These are phyloP conservation scores for Brachyistius frenatus DNA, from an alignment of 2,113 vertebrate species.

Conservation along the genomic window DNA sequence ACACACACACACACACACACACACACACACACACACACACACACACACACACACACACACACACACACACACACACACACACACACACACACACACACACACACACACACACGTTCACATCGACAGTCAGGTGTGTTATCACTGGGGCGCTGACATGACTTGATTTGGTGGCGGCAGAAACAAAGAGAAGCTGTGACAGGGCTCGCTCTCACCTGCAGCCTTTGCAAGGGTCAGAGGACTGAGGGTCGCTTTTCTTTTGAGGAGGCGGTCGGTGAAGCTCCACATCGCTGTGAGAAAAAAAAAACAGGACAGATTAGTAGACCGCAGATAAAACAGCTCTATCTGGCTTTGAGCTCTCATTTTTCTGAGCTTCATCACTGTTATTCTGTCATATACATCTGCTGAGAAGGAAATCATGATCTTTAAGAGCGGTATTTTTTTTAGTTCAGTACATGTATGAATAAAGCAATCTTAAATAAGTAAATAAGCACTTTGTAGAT, in stretches of 20 bases:
- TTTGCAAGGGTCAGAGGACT: conserved; percentile 30
- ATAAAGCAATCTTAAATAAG: too few species aligned
- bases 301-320: background rate
- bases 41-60: conserved; percentile 6
- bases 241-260: conserved; percentile 11
- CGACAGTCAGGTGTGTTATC: background rate
- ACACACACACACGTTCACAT: background rate
- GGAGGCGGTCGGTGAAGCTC: background rate
- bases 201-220: conserved; percentile 65
- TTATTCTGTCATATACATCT: background rate
- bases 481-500: too few species aligned
- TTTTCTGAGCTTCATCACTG: background rate
- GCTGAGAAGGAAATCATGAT: too few species aligned
- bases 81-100: conserved; percentile 26
- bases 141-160: too few species aligned
- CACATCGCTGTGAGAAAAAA: conserved; percentile 34
- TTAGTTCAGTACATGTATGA: too few species aligned
- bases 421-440: too few species aligned
- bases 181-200: background rate
- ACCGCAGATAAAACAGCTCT: background rate
- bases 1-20: conserved; percentile 27
- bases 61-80: conserved; percentile 41
- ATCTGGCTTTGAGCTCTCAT: background rate
- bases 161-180: background rate
- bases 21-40: background rate